Base-by-base conservation (phyloP, 2,113 vertebrate genomes). In the Galeopterus variegatus region DNA sequence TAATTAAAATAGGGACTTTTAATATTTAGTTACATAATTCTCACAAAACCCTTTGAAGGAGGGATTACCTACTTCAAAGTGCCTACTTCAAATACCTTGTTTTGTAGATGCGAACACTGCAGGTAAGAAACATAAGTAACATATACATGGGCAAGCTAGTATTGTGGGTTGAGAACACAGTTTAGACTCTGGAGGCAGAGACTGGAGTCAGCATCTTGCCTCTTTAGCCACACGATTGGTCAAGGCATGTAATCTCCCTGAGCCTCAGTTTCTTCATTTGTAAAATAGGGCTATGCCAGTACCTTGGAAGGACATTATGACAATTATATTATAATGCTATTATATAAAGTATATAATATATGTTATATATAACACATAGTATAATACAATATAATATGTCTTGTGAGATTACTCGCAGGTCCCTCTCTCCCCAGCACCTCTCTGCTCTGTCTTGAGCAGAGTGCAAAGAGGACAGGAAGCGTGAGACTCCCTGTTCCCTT, bases 111-210 rank as follows among this genome's bases (percentile, higher is more conserved):
- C 13, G 24, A 48, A 36, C 21, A n/a, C 56, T 48, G 21, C 69
- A 8, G 17, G 19, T 50, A 12, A 19, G 76, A 41, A 60, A 50
- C 26, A 18, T 8, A 33, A 45, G 7, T 41, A 8, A 23, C 19
- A 1, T 14, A 4, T 3, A 9, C 15, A 3, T 6, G 9, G 2
- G n/a, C 14, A n/a, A 82, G 50, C 48, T 28, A 19, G 18, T 56
- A 10, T 12, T 19, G 0, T 26, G 21, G 50, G 15, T 14, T 60
- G 21, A 14, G 36, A 69, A 26, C 88, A 80, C 33, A 56, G 5
- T 80, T 54, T 8, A 67, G 12, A 19, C 19, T 70, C 64, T 24
- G 26, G 21, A 50, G 17, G 6, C 36, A 26, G 41, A 45, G 65
- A 41, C 6, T 36, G 17, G 1, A 26, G 52, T 58, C 31, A 58